Evolutionary conservation across 2,797 vertebrate species (phyloP), one percentile per base, ranked within the genome.

Genomic region (Rhinophrynus dorsalis): DNA sequence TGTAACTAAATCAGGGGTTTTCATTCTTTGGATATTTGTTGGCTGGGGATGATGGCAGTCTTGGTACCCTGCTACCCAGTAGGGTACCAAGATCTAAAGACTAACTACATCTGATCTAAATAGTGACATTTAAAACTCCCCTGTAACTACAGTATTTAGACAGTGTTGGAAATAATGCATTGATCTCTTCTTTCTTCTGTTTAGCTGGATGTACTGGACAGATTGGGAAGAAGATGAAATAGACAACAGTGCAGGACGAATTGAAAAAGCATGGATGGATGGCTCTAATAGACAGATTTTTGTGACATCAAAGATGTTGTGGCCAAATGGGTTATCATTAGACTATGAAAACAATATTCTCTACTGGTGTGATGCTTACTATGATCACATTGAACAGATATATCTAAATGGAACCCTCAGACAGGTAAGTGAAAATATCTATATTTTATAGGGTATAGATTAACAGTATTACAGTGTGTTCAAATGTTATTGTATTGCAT

Each of bases 201-300:
- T 44, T 76, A 99, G 97, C 59, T 99, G 96, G 97, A 99, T 99
- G 97, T 99, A 99, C 71, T 99, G 97, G 97, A 99, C 97, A 11
- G 97, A 99, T 88, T 99, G 97, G 97, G 96, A 99, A 74, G 97
- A 99, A 81, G 97, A 99, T 80, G 95, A 98, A 75, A 93, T 98
- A 77, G 96, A 97, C 52, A 95, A 95, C 91, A 98, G 94, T 76
- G 94, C 96, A 42, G 97, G 97, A 67, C 92, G 97, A 81, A 99
- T 99, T 62, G 97, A 99, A 83, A 97, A 92, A 80, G 94, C 96
- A 66, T 99, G 97, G 97, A 99, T 99, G 97, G 92, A 98, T 1
- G 97, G 97, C 62, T 91, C 90, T 71, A 92, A 92, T 73, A 90
- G 96, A 18, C 90, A 92, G 70, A 91, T 96, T 67, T 99, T 99